Evolutionary conservation across 1,140 invertebrate species (phyloP).

Genomic region (Ylistrum balloti): DNA sequence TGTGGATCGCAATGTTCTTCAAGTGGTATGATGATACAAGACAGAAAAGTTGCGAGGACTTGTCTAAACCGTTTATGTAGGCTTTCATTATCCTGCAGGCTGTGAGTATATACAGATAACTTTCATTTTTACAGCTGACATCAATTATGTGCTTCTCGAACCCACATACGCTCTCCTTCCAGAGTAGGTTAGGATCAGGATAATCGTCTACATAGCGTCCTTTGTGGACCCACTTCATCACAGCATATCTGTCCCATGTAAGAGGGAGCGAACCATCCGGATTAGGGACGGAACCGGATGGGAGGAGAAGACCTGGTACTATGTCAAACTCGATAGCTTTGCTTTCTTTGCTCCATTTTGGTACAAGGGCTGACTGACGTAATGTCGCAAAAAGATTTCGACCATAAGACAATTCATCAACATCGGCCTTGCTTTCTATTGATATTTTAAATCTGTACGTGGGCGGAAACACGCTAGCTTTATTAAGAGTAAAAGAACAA

Average conservation of each 20-base stretch:
- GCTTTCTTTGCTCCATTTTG: neutral
- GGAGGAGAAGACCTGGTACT: neutral
- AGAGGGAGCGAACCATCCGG: neutral
- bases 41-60: neutral
- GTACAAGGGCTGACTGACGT: neutral
- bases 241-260: neutral
- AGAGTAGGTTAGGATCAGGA: neutral
- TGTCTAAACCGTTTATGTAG: neutral
- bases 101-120: neutral
- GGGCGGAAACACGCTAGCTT: neutral
- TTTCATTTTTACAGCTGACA: neutral
- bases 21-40: neutral
- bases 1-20: neutral
- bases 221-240: slow-evolving; percentile 5
- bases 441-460: neutral
- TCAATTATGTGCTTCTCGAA: neutral
- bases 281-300: neutral
- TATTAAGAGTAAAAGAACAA: neutral
- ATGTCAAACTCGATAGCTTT: neutral
- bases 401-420: neutral
- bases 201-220: neutral
- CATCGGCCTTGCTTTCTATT: neutral
- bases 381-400: neutral
- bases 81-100: neutral
- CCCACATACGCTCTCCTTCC: neutral